Evolutionary conservation across 2,888 invertebrate genomes (phyloP).

Genomic region (Tetragnatha montana): DNA sequence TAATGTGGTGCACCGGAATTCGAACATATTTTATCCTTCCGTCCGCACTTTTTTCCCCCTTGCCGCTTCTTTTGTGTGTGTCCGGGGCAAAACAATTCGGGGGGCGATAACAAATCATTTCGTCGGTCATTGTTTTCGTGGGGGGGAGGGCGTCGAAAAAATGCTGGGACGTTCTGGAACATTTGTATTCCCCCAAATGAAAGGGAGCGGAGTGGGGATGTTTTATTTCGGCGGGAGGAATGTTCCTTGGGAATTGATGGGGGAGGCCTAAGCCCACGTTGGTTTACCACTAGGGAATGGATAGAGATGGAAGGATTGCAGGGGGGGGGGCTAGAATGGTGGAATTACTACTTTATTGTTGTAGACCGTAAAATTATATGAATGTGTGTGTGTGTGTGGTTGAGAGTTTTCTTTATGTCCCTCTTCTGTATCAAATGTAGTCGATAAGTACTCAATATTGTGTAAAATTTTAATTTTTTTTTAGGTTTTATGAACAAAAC

Average conservation of each 20-base stretch:
- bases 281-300: not conserved
- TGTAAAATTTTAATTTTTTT: no score
- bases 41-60: not conserved
- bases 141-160: not conserved
- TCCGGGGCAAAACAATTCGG: slow-evolving; percentile 59
- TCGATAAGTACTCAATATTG: no score
- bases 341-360: not conserved
- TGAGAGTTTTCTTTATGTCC: no score
- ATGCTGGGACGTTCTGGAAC: slow-evolving; percentile 18
- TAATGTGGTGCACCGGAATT: slow-evolving; percentile 63
- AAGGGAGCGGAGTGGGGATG: slow-evolving; percentile 6
- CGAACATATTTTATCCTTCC: slow-evolving; percentile 39
- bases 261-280: not conserved
- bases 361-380: no score
- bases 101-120: slow-evolving; percentile 66
- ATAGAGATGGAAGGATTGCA: not conserved
- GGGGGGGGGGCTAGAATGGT: not conserved
- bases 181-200: slow-evolving; percentile 53
- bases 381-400: no score
- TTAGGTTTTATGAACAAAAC: no score
- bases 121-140: slow-evolving; percentile 33
- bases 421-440: no score
- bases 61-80: slow-evolving; percentile 43
- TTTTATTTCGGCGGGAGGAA: not conserved
- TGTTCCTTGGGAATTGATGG: not conserved